Evolutionary conservation across 2,113 vertebrate species (phyloP), one percentile per base, ranked within the genome.

Genomic region (Xiphias gladius): DNA sequence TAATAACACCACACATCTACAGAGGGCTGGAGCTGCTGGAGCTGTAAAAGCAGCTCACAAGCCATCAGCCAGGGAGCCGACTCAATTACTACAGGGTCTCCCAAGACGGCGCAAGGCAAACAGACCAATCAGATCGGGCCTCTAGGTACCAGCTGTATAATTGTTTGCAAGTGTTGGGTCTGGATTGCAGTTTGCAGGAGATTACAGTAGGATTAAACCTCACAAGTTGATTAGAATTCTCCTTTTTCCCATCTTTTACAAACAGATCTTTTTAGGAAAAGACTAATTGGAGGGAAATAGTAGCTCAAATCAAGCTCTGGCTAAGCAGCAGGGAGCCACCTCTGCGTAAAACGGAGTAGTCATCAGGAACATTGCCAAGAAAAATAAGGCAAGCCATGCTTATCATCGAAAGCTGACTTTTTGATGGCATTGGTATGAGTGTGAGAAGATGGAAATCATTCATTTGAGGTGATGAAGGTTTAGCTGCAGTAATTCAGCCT

Each of bases 51-150:
- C 67, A 85, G 73, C 80, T 83, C 86, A 74, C 71, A 76, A 86
- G 83, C 79, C 86, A 74, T 93, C 83, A 88, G 74, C 78, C 75
- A 57, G 81, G 67, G 79, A 87, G 90, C 65, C 37, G 35, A 87
- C 85, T 91, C 81, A 91, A 90, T 91, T 91, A 87, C 79, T 19
- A 39, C 76, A 76, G 82, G 76, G 85, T 93, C 84, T 91, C 90
- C 83, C 85, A 84, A 71, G 89, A 89, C 86, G 74, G 76, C 46
- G 61, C 61, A 71, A 89, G 80, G 88, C 90, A 92, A 93, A 91
- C 77, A 83, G 73, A 86, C 85, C 91, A 94, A 92, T 94, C 91
- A 94, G 74, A 91, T 77, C n/a, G n/a, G 76, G 73, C 87, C 92
- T 67, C 86, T 89, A 35, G 86, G 84, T 88, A 86, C 69, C 59